Conservation (phyloP, 1,140 invertebrate species). For the Drosophila sp. region DNA sequence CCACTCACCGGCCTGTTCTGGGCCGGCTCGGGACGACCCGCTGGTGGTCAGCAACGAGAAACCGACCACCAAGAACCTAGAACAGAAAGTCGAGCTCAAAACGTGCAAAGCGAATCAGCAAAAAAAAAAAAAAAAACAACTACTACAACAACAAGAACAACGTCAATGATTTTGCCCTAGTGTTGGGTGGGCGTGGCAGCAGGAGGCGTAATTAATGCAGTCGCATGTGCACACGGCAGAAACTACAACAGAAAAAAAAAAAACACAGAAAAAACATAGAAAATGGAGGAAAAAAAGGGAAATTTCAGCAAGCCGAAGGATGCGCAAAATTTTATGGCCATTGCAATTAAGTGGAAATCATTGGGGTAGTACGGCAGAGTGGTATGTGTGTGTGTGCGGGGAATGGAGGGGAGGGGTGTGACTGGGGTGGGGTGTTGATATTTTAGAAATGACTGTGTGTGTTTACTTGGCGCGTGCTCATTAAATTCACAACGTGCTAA, state of each 20-base stretch:
- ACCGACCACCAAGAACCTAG: neutral
- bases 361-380: neutral
- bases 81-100: neutral
- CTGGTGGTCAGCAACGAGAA: neutral
- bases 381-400: neutral
- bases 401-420: neutral
- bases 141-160: slow-evolving; percentile 9
- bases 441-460: neutral
- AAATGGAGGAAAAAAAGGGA: neutral
- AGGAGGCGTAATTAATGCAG: slow-evolving; percentile 20
- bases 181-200: slow-evolving; percentile 1
- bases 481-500: slow-evolving; percentile 6
- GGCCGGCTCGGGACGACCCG: neutral
- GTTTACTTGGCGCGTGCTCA: neutral
- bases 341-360: slow-evolving; percentile 17
- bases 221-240: slow-evolving; percentile 12
- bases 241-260: slow-evolving; percentile 3
- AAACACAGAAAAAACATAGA: neutral
- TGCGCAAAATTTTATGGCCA: slow-evolving; percentile 24
- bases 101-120: slow-evolving; percentile 5
- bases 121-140: neutral
- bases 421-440: neutral
- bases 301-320: slow-evolving; percentile 10
- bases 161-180: slow-evolving; percentile 7
- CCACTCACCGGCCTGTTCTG: neutral